phyloP scores from a whole-genome alignment of 2,797 vertebrate genomes.

The Coreius guichenoti region DNA sequence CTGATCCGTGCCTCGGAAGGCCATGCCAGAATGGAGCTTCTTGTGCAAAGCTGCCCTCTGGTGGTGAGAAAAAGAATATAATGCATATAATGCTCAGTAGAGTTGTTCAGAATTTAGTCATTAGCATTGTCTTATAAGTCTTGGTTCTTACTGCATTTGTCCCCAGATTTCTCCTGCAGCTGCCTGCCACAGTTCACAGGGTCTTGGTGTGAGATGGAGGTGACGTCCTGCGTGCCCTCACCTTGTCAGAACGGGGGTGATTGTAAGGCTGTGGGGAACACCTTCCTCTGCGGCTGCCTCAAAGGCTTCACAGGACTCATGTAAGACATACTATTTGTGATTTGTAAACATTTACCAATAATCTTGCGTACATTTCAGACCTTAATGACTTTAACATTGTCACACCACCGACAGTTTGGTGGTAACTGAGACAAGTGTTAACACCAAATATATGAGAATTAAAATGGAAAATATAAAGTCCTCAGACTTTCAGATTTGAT shows the following conservation, averaged over 20 bases:
- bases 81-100: neutral
- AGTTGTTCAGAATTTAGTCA: neutral
- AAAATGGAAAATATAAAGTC: neutral
- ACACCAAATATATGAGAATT: neutral
- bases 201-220: constrained; percentile 88
- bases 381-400: neutral
- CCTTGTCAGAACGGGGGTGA: constrained; percentile 91
- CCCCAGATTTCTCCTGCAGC: constrained; percentile 78
- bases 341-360: neutral
- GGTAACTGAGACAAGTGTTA: neutral
- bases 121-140: neutral
- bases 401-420: neutral
- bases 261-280: constrained; percentile 84
- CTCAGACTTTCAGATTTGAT: neutral
- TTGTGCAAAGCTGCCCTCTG: constrained; percentile 84
- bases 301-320: constrained; percentile 86
- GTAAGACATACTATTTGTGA: constrained; percentile 77
- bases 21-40: constrained; percentile 90
- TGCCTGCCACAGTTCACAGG: constrained; percentile 91
- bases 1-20: constrained; percentile 87
- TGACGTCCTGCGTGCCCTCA: constrained; percentile 91
- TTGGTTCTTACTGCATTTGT: neutral
- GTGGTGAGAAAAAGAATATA: constrained; percentile 80
- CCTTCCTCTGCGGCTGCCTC: constrained; percentile 90
- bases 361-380: neutral